Evolutionary conservation across 2,113 vertebrate species (phyloP), one percentile per base, ranked within the genome.

Genomic region (Cephalopholis sonnerati): DNA sequence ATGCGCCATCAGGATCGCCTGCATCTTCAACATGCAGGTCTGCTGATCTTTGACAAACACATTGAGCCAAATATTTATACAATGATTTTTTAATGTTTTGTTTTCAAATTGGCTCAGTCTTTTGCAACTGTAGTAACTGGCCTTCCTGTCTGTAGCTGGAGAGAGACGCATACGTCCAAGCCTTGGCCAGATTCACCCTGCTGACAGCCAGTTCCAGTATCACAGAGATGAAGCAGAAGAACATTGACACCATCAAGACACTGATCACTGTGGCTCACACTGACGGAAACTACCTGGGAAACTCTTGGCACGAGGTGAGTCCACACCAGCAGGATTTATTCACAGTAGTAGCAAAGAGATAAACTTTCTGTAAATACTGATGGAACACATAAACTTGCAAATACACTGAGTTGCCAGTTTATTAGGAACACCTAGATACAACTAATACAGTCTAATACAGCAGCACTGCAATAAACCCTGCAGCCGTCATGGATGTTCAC

Each of bases 171-270:
- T 99, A 99, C 0, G 97, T 99, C 9, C 98, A 99, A 84, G 98
- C 98, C 9, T 95, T 99, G 77, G 98, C 98, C 76, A 96, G 98
- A 13, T 99, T 99, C 91, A 99, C 98, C 2, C 94, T 99, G 90
- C 94, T 99, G 89, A 99, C 98, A 0, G 98, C 98, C 89, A 99
- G 98, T 82, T 99, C 98, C 93, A 99, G 98, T 92, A 99, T 99
- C 93, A 99, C 98, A 1, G 98, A 99, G 90, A 99, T 99, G 98
- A 99, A 99, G 79, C 98, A 99, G 94, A 99, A 99, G 81, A 99
- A 99, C 94, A 99, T 99, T 0, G 98, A 99, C 93, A 99, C 98
- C 81, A 99, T 99, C 82, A 99, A 99, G 93, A 99, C 98, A 0
- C 97, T 99, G 29, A 99, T 99, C 91, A 99, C 97, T 0, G 98